Base-by-base conservation (phyloP, 1,140 invertebrate genomes). In the Orius insidiosus region DNA sequence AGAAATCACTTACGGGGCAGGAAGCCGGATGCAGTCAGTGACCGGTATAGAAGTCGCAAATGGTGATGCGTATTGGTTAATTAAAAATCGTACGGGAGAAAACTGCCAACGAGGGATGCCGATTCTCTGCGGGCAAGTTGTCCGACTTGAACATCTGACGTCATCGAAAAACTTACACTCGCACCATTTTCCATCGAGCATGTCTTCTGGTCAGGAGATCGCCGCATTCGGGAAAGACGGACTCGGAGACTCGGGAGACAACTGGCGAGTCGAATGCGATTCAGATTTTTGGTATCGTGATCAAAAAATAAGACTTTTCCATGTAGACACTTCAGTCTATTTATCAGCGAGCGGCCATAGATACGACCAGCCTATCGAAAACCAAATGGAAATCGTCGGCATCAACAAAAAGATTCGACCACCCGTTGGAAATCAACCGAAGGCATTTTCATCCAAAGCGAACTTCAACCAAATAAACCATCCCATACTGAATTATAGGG, bases 141-240 rank as follows among this genome's bases (percentile, higher is more conserved):
- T 47, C 24, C 46, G 46, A 1, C 13, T 47, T 8, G 37, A 41
- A 24, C 35, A 47, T 13, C n/a, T 47, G 1, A n/a, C n/a, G n/a
- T 13, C 46, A 3, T 7, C 3, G 5, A 47, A 9, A 18, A 47
- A 47, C 14, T 37, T 47, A 9, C 46, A 47, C 14, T 47, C 46
- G 11, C 46, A 47, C 24, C 2, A 30, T 2, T 31, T 38, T 18
- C 30, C n/a, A 14, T 40, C 36, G 16, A 36, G 36, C 14, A 10
- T 47, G 1, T 40, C 36, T 2, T 14, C 24, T 1, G 13, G 8
- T 7, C 46, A 32, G 13, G 46, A 47, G 30, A 31, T 47, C 2
- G n/a, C 36, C 2, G 38, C 36, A 1, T 47, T 40, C 14, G 46
- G 46, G n/a, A 9, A 33, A 10, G 9, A 45, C 8, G 43, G 43